A percentile compares a stretch with the other conserved stretches of the same genome.
phyloP scores from a whole-genome alignment of 1,140 invertebrate genomes.

The Lutraria rhynchaena region DNA sequence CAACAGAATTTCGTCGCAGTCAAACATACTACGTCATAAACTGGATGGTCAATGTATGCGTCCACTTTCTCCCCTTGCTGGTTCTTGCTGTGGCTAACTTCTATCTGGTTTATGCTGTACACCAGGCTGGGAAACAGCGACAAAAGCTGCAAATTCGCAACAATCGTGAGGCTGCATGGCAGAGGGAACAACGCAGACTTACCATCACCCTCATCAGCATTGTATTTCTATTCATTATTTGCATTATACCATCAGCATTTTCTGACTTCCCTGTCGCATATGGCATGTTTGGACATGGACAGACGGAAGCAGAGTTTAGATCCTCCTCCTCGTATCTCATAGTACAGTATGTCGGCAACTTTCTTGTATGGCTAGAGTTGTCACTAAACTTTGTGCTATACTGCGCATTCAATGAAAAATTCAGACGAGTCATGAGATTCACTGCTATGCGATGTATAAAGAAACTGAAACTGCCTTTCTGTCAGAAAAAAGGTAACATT shows the following conservation, averaged over 20 bases:
- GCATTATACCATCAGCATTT: conserved; percentile 77
- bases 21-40: conserved; percentile 61
- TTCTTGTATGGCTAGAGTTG: conserved; percentile 73
- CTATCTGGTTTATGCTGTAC: conserved; percentile 73
- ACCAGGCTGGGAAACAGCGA: conserved; percentile 66
- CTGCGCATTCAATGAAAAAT: conserved; percentile 77
- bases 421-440: conserved; percentile 68
- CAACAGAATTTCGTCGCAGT: conserved; percentile 65
- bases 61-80: conserved; percentile 73
- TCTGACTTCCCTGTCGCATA: conserved; percentile 71
- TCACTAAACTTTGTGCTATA: conserved; percentile 79
- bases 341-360: conserved; percentile 67
- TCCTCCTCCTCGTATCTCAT: conserved; percentile 62
- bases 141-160: conserved; percentile 68
- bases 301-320: conserved; percentile 60
- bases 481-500: conserved; percentile 51
- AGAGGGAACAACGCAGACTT: conserved; percentile 74
- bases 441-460: conserved; percentile 62
- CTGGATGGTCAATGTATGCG: conserved; percentile 72
- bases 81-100: conserved; percentile 70
- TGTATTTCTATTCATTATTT: conserved; percentile 76
- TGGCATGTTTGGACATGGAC: conserved; percentile 67
- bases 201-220: conserved; percentile 78
- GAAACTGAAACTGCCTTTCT: conserved; percentile 51
- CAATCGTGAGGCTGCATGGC: conserved; percentile 71